Conservation (phyloP, 2,113 vertebrate genomes). For the Rhea pennata region DNA sequence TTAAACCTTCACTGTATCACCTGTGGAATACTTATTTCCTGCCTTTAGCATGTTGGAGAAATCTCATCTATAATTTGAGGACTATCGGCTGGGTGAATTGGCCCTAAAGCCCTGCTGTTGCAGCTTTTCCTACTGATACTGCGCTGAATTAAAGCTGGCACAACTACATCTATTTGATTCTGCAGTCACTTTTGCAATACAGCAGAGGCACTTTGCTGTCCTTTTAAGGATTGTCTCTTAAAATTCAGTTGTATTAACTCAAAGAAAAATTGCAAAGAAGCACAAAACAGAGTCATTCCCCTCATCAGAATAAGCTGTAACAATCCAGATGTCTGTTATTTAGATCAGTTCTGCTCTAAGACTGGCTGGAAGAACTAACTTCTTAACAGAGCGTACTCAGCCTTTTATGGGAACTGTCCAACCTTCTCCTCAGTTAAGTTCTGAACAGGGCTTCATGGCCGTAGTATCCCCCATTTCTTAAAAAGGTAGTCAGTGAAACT, state of each 20-base stretch:
- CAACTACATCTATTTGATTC: not conserved
- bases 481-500: not conserved
- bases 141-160: not conserved
- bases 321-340: not conserved
- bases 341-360: not conserved
- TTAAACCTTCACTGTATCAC: not conserved
- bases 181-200: not conserved
- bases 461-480: not conserved
- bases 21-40: not conserved
- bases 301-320: not conserved
- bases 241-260: not conserved
- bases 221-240: not conserved
- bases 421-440: not conserved
- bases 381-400: rapidly evolving
- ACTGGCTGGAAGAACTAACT: not conserved
- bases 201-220: not conserved
- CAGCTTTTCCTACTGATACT: not conserved
- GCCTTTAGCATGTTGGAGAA: not conserved
- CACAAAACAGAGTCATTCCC: not conserved
- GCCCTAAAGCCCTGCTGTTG: not conserved
- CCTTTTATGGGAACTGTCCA: not conserved
- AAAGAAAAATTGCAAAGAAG: not conserved
- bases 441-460: not conserved
- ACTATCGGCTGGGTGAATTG: not conserved
- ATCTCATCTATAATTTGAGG: not conserved